Evolutionary conservation across 1,140 invertebrate genomes (phyloP).

Genomic region (Caenorhabditis tropicalis): DNA sequence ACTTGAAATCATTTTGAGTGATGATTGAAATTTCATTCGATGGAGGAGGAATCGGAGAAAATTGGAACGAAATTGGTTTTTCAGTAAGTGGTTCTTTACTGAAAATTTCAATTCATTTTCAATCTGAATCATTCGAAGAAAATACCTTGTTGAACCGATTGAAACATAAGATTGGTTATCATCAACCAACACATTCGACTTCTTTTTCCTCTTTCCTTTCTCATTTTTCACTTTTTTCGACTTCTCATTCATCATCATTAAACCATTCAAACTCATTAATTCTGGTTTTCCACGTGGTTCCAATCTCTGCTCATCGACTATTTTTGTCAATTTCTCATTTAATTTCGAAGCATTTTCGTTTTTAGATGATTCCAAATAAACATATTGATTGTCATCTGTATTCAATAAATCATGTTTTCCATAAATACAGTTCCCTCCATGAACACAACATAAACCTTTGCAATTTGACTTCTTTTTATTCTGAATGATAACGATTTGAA

Average conservation of each 20-base stretch:
- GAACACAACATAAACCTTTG: neutral
- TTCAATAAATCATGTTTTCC: neutral
- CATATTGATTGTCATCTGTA: neutral
- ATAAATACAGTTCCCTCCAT: neutral
- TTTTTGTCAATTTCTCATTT: neutral
- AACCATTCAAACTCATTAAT: neutral
- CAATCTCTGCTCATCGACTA: neutral
- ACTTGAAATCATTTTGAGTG: too few species aligned
- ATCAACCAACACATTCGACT: neutral
- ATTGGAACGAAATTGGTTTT: too few species aligned
- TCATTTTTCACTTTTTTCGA: neutral
- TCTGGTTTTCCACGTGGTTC: neutral
- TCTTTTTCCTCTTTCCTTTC: neutral
- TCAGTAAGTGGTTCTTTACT: neutral
- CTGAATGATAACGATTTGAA: neutral
- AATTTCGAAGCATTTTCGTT: constrained; percentile 10
- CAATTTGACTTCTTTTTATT: neutral
- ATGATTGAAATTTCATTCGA: too few species aligned
- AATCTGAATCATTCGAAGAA: neutral
- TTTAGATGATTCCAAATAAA: neutral
- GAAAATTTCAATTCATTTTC: neutral
- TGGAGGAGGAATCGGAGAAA: too few species aligned
- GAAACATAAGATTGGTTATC: neutral
- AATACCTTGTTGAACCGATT: neutral
- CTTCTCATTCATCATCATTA: neutral